Base-by-base conservation (phyloP, 2,113 vertebrate species). In the Paradisaea rubra region DNA sequence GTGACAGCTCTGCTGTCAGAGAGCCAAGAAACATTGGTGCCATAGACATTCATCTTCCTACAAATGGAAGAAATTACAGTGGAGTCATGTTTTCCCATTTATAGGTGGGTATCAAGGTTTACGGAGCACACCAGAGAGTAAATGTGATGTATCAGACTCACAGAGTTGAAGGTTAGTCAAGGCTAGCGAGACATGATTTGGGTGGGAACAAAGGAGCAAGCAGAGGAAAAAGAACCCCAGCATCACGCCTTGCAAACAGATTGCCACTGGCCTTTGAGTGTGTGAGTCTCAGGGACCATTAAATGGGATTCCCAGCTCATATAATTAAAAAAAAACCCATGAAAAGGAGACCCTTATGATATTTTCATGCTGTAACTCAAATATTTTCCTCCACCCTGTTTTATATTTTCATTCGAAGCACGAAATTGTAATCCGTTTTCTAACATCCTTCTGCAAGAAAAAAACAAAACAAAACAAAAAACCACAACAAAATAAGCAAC, bases 71-170 rank as follows among this genome's bases (percentile, higher is more conserved):
- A 74, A 93, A 57, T 74, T 93, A 73, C 60, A 65, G 39, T 44
- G 53, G 44, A 94, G 44, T 85, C 88, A 69, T 81, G 91, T 89
- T 94, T 93, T 86, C 39, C 56, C 57, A 28, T 93, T 83, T 91
- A 21, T 60, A 91, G 69, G 60, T 57, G 47, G 31, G 6, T 45
- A 52, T 59, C 54, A 73, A 71, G 68, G 64, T 82, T 95, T 90
- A 27, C 49, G 80, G 87, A 93, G 83, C 33, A 64, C 61, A 41
- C 24, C 1, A 8, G 65, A 60, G 47, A 4, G 9, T 65, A 64
- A 89, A 73, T 45, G 60, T 56, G 60, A 88, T 86, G 41, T 37
- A 49, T 92, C 86, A 68, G 65, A 70, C 64, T 91, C 63, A 35
- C 22, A 70, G 54, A 80, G 35, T 11, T 90, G 68, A 92, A 89